Evolutionary conservation across 2,888 invertebrate genomes (phyloP).

Genomic region (Drosophila anceps): DNA sequence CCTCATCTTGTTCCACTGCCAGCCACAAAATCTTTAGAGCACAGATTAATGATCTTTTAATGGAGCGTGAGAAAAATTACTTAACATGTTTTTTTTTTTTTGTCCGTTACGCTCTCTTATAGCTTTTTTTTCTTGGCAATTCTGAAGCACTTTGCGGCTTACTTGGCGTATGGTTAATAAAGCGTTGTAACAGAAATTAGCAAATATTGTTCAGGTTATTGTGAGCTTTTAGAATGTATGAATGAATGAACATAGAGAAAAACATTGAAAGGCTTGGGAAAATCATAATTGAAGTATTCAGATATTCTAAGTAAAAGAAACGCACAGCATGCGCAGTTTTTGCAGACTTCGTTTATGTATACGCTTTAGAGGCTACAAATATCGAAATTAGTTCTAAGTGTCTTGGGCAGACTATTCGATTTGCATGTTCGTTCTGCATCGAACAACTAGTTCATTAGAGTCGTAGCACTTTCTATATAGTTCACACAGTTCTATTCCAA

Average conservation of each 20-base stretch:
- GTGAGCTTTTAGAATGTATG: conserved; percentile 15
- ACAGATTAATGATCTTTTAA: conserved; percentile 75
- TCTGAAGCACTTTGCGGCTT: conserved; percentile 58
- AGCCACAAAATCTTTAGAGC: conserved; percentile 31
- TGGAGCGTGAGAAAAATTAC: conserved; percentile 74
- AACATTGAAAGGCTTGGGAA: conserved; percentile 23
- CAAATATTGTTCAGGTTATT: conserved; percentile 44
- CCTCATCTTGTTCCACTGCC: conserved; percentile 32
- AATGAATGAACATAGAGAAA: conserved; percentile 33
- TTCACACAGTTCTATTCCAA: neutral
- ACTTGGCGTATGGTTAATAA: conserved; percentile 67
- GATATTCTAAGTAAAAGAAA: neutral
- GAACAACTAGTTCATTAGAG: neutral
- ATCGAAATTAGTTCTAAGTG: neutral
- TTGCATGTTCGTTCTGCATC: neutral
- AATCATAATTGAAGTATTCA: conserved; percentile 5
- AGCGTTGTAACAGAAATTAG: conserved; percentile 35
- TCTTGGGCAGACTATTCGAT: conserved; percentile 1
- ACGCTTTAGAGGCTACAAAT: neutral
- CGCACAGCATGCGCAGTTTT: conserved; percentile 14
- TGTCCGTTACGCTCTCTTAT: conserved; percentile 1
- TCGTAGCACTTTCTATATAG: neutral
- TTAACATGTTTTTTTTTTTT: conserved; percentile 1
- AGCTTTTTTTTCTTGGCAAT: conserved; percentile 45
- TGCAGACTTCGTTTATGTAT: conserved; percentile 3